Conservation (phyloP, 2,888 invertebrate genomes). For the Drosophila diplacantha region DNA sequence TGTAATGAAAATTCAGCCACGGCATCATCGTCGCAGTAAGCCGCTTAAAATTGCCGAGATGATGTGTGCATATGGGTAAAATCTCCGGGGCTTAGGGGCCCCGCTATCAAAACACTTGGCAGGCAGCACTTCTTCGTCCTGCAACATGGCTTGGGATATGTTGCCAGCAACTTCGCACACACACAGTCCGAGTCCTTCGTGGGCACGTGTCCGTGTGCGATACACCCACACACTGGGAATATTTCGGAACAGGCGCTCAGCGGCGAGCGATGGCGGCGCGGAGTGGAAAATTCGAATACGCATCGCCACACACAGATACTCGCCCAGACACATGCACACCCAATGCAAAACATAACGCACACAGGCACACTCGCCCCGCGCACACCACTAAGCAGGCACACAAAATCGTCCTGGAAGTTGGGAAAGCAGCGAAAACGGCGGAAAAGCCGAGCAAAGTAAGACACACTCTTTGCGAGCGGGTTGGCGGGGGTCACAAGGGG, state of each 20-base stretch:
- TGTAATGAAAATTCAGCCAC: conserved; percentile 64
- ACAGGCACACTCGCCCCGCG: conserved; percentile 6
- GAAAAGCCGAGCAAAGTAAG: conserved; percentile 39
- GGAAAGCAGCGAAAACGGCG: conserved; percentile 30
- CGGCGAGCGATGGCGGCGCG: conserved; percentile 23
- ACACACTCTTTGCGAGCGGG: conserved; percentile 34
- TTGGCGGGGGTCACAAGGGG: conserved; percentile 15
- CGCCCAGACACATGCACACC: conserved; percentile 37
- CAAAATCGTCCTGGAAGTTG: conserved; percentile 54
- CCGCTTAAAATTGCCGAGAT: conserved; percentile 58
- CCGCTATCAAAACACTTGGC: conserved; percentile 43
- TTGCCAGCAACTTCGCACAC: conserved; percentile 33
- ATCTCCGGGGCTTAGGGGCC: conserved; percentile 33
- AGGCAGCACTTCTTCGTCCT: conserved; percentile 2
- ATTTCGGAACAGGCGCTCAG: conserved; percentile 67
- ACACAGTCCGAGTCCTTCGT: conserved; percentile 4
- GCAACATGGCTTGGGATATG: conserved; percentile 40
- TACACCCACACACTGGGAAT: conserved; percentile 68
- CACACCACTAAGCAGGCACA: conserved; percentile 48
- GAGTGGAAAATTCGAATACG: conserved; percentile 20
- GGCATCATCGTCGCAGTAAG: conserved; percentile 49
- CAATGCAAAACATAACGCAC: conserved; percentile 17
- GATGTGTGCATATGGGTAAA: conserved; percentile 40
- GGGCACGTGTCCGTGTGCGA: conserved; percentile 41
- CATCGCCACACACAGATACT: conserved; percentile 24